Evolutionary conservation across 2,888 invertebrate species (phyloP).

Genomic region (Nudaria mundana): DNA sequence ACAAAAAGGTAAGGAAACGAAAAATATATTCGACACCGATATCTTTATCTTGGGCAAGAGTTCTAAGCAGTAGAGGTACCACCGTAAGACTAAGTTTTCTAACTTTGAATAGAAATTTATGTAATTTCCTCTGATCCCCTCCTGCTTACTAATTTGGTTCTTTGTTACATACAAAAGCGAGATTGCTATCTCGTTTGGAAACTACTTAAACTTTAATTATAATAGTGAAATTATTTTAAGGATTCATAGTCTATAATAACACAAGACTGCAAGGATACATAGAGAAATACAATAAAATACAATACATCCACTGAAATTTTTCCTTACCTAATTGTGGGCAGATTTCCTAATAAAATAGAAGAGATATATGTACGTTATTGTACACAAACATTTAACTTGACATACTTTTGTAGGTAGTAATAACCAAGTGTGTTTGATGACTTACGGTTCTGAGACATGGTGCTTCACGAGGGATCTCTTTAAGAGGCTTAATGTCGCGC

Average conservation of each 20-base stretch:
- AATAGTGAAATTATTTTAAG: constrained; percentile 18
- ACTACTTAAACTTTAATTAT: constrained; percentile 37
- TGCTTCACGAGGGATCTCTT: no score
- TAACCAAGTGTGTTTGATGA: no score
- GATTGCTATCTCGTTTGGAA: constrained; percentile 20
- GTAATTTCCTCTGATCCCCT: constrained; percentile 27
- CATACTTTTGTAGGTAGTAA: no score
- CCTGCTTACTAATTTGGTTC: constrained; percentile 31
- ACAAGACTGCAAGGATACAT: neutral
- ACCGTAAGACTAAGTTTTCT: constrained; percentile 8
- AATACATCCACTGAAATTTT: no score
- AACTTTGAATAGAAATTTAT: constrained; percentile 34
- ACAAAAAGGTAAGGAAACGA: constrained; percentile 12
- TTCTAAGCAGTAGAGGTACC: constrained; percentile 1
- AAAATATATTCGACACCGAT: constrained; percentile 17
- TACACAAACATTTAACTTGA: no score
- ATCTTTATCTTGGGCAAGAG: constrained; percentile 9
- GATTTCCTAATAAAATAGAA: no score
- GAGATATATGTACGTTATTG: no score
- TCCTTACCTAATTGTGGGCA: no score
- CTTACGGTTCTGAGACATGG: no score
- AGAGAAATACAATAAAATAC: no score
- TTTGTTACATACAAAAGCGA: constrained; percentile 25
- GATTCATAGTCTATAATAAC: neutral
- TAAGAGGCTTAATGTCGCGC: no score